Percentiles rank a stretch among this genome's conserved stretches.
Conservation (phyloP, 1,140 invertebrate genomes). For the Epicauta chinensis region DNA sequence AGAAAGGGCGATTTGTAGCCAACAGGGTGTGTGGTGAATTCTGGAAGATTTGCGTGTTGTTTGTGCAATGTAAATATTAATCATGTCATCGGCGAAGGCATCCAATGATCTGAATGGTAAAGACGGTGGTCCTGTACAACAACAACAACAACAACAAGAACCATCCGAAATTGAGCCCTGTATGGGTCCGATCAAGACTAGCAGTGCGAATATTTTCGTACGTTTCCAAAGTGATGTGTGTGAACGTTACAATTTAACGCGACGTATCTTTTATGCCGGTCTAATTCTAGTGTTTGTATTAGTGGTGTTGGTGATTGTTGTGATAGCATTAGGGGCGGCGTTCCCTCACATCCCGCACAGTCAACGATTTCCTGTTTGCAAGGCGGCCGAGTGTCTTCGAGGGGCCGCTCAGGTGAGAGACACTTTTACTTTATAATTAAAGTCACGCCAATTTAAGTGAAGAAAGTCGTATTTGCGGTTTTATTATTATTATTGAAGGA, state of each 20-base stretch:
- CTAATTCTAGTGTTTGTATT: slow-evolving; percentile 32
- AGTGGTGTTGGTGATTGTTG: slow-evolving; percentile 34
- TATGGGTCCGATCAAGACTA: slow-evolving; percentile 8
- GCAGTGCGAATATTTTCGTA: neutral
- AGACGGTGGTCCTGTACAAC: neutral
- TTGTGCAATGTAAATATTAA: too few relatives aligned
- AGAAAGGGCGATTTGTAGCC: too few relatives aligned
- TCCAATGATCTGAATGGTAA: too few relatives aligned
- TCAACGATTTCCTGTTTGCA: slow-evolving; percentile 34
- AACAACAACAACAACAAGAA: neutral
- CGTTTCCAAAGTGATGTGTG: slow-evolving; percentile 24
- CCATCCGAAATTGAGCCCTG: slow-evolving; percentile 29
- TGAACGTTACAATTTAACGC: slow-evolving; percentile 34
- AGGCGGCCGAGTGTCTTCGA: slow-evolving; percentile 32
- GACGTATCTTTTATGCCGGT: slow-evolving; percentile 30
- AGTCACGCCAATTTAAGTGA: too few relatives aligned
- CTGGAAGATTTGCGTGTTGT: too few relatives aligned
- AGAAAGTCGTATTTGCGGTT: too few relatives aligned
- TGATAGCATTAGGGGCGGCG: slow-evolving; percentile 35
- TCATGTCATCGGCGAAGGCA: too few relatives aligned
- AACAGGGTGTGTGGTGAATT: too few relatives aligned
- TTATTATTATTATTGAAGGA: too few relatives aligned
- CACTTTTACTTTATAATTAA: too few relatives aligned
- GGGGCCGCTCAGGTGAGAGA: slow-evolving; percentile 36
- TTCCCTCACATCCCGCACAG: slow-evolving; percentile 38